phyloP scores from a whole-genome alignment of 2,888 invertebrate genomes.

The Epirrhoe alternata region DNA sequence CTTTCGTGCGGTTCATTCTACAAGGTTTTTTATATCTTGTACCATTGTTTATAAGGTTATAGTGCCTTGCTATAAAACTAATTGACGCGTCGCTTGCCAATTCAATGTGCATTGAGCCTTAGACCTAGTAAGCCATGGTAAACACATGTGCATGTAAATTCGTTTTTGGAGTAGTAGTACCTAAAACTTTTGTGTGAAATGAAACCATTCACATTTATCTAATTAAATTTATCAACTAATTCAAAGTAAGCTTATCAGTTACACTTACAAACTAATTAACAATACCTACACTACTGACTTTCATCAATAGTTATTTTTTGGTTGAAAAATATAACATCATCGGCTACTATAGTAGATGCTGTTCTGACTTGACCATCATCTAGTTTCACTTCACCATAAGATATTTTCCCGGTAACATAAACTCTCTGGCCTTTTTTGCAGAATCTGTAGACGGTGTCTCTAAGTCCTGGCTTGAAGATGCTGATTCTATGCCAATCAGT shows the following conservation, averaged over 20 bases:
- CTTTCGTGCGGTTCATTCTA: too few species aligned
- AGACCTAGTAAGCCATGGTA: too few species aligned
- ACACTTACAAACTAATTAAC: conserved; percentile 50
- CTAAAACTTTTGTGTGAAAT: conserved; percentile 1
- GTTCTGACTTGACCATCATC: conserved; percentile 89
- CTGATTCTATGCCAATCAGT: conserved; percentile 97
- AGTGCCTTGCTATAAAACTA: too few species aligned
- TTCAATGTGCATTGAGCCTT: too few species aligned
- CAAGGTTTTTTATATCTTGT: too few species aligned
- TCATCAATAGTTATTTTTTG: conserved; percentile 67
- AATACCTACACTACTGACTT: conserved; percentile 27
- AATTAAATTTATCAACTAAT: conserved; percentile 27
- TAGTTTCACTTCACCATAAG: conserved; percentile 93
- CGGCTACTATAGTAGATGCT: conserved; percentile 93
- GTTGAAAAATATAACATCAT: conserved; percentile 92
- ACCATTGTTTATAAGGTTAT: too few species aligned
- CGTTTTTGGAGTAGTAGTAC: neutral
- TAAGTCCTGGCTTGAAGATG: conserved; percentile 93
- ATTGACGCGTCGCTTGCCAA: too few species aligned
- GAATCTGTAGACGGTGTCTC: conserved; percentile 91
- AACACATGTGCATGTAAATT: too few species aligned
- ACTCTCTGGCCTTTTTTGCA: conserved; percentile 94
- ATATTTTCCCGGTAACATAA: conserved; percentile 92
- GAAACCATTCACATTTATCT: conserved; percentile 10
- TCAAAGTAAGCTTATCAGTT: conserved; percentile 31